Conservation (phyloP, 2,113 vertebrate species). For the Pygoscelis antarcticus region DNA sequence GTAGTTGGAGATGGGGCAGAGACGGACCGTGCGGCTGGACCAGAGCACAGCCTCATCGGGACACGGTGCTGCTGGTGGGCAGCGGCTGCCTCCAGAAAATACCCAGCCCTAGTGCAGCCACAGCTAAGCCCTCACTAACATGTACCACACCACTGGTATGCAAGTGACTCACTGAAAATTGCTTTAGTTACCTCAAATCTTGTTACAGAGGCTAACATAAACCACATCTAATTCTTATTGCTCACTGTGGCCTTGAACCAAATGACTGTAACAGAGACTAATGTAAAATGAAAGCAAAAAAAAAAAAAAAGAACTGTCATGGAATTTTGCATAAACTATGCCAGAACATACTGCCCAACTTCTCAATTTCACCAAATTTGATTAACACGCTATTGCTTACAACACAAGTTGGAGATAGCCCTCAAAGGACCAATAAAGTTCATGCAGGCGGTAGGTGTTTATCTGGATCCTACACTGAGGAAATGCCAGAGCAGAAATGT, state of each 20-base stretch:
- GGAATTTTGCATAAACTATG: background rate
- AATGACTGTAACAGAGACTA: background rate
- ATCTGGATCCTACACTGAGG: background rate
- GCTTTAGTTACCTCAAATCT: background rate
- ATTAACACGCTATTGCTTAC: fast-evolving
- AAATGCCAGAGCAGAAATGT: background rate
- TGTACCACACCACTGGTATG: too few relatives aligned
- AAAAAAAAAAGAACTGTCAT: background rate
- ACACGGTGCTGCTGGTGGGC: background rate
- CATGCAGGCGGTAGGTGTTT: background rate
- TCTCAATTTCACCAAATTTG: background rate
- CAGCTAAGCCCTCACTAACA: background rate
- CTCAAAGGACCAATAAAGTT: background rate
- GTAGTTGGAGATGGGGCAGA: background rate
- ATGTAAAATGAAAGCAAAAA: background rate
- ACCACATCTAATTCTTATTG: background rate
- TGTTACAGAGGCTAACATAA: background rate
- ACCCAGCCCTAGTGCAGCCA: background rate
- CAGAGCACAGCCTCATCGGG: background rate
- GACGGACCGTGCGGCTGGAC: fast-evolving
- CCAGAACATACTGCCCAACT: background rate
- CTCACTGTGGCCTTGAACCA: background rate
- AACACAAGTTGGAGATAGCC: background rate
- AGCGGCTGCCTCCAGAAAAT: background rate
- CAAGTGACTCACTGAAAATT: background rate